These are phyloP conservation scores for Panurus biarmicus DNA, from an alignment of 2,113 vertebrate species.

Conservation along the genomic window DNA sequence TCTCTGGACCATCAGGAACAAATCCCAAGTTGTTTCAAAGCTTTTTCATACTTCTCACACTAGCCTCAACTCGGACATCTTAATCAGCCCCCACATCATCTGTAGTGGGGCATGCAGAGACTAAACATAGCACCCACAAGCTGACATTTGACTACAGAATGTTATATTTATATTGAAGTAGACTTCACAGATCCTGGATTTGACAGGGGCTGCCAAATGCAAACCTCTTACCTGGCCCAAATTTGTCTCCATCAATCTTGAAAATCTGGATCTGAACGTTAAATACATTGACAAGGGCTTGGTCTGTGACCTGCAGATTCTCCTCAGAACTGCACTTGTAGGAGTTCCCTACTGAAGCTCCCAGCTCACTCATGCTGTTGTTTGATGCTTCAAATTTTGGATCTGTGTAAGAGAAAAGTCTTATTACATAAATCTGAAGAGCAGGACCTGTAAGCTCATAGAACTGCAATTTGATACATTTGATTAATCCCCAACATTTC, in stretches of 20 bases:
- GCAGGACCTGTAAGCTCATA: neutral
- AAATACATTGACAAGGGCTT: constrained; percentile 79
- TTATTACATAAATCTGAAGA: neutral
- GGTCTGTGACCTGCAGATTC: constrained; percentile 64
- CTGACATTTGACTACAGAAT: neutral
- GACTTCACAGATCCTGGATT: neutral
- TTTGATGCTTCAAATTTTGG: constrained; percentile 56
- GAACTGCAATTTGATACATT: neutral
- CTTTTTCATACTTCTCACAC: neutral
- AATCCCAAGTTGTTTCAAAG: neutral
- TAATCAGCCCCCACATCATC: neutral
- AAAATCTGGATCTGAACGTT: constrained; percentile 89
- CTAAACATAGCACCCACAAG: neutral
- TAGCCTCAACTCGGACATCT: neutral
- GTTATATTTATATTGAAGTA: neutral
- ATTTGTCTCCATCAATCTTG: constrained; percentile 73
- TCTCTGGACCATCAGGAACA: neutral
- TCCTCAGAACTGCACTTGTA: constrained; percentile 86
- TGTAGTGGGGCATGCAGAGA: neutral
- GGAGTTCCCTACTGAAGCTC: constrained; percentile 80
- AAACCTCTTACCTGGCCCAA: constrained; percentile 81
- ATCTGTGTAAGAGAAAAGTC: constrained; percentile 4
- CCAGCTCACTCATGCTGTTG: constrained; percentile 76
- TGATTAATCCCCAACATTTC: neutral
- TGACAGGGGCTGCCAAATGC: neutral